Percentiles rank a stretch among this genome's conserved stretches.
Evolutionary conservation across 1,140 invertebrate species (phyloP).

Genomic region (Ladona fulva): DNA sequence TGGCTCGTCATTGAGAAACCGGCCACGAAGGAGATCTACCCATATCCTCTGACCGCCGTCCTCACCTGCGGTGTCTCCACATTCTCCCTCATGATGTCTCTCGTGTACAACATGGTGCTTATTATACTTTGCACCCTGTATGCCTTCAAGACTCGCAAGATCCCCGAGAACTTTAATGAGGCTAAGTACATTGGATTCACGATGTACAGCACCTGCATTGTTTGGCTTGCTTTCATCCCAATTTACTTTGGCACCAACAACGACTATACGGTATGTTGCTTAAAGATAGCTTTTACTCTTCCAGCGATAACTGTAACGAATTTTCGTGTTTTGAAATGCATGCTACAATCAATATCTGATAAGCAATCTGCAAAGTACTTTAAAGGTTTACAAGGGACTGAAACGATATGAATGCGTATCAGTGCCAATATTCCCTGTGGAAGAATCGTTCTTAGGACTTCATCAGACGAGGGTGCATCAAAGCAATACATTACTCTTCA

Average conservation of each 20-base stretch:
- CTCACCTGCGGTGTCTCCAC: conserved; percentile 60
- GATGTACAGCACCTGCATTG: conserved; percentile 67
- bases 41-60: conserved; percentile 48
- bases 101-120: conserved; percentile 65
- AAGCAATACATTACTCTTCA: too few relatives aligned
- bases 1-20: conserved; percentile 59
- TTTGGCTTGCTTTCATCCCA: conserved; percentile 63
- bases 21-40: conserved; percentile 47
- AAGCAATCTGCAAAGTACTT: too few relatives aligned
- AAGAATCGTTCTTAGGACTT: too few relatives aligned
- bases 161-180: conserved; percentile 66
- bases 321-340: too few relatives aligned
- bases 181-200: conserved; percentile 62
- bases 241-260: conserved; percentile 60
- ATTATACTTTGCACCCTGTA: conserved; percentile 62
- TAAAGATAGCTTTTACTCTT: too few relatives aligned
- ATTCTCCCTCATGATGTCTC: conserved; percentile 59
- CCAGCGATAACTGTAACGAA: too few relatives aligned
- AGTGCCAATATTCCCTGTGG: too few relatives aligned
- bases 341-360: too few relatives aligned
- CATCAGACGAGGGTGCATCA: too few relatives aligned
- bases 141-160: conserved; percentile 63
- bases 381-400: too few relatives aligned
- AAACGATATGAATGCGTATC: too few relatives aligned
- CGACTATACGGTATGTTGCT: conserved; percentile 46